phyloP scores from a whole-genome alignment of 1,140 invertebrate genomes.

The honey bee (Apis mellifera) region DNA sequence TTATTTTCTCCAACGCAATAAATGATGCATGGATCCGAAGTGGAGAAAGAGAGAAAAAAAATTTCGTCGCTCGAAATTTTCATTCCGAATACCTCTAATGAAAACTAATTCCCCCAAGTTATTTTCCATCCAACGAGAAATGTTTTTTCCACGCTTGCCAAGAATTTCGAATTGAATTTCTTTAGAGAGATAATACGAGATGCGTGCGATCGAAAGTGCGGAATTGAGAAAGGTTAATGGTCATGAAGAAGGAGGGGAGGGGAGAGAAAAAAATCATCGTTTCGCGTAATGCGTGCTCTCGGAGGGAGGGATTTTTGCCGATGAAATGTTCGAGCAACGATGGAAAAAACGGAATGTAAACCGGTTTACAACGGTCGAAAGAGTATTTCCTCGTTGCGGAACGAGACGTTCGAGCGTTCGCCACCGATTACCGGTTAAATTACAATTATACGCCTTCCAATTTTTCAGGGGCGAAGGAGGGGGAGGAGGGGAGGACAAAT shows the following conservation, averaged over 20 bases:
- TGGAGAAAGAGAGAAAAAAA: no score
- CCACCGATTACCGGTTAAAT: conserved; percentile 1
- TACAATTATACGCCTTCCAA: conserved; percentile 8
- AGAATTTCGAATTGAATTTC: no score
- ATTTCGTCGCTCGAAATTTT: no score
- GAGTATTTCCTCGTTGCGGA: conserved; percentile 21
- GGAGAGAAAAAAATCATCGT: not conserved
- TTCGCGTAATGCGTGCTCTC: not conserved
- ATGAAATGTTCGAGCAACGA: conserved; percentile 4
- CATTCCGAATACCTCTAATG: no score
- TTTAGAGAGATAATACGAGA: no score
- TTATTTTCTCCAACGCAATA: no score
- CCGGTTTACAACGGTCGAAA: conserved; percentile 27
- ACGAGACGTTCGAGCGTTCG: conserved; percentile 6
- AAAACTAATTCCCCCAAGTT: no score
- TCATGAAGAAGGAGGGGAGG: not conserved
- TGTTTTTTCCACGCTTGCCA: no score
- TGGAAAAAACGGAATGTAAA: conserved; percentile 21
- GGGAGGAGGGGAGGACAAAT: not conserved
- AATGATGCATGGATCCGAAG: no score
- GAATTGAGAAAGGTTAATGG: conserved; percentile 4
- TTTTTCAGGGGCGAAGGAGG: not conserved
- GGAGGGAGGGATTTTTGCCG: conserved; percentile 10
- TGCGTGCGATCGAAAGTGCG: not conserved
- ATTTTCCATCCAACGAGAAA: no score